phyloP scores from a whole-genome alignment of 2,113 vertebrate species.

The Anhinga rufa region DNA sequence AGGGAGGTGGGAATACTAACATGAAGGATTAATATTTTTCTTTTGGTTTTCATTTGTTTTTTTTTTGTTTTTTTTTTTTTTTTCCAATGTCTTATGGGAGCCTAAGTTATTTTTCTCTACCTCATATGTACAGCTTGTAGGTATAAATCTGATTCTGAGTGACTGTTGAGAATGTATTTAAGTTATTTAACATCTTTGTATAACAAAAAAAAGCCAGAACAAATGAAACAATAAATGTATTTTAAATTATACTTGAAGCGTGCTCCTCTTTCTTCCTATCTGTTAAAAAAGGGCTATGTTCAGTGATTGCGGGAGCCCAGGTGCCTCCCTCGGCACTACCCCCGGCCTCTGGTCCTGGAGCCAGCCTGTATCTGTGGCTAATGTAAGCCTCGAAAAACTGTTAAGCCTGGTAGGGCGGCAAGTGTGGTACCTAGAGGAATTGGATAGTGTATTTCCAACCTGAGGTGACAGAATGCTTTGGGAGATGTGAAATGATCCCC shows the following conservation, averaged over 20 bases:
- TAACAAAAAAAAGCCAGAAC: constrained; percentile 90
- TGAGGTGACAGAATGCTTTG: not conserved
- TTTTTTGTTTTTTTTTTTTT: too few relatives aligned
- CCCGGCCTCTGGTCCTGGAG: not conserved
- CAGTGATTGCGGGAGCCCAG: not conserved
- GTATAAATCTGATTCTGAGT: constrained; percentile 96
- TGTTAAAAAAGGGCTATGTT: not conserved
- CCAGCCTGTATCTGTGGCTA: not conserved
- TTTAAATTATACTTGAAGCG: constrained; percentile 85
- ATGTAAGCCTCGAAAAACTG: not conserved
- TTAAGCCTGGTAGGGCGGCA: not conserved
- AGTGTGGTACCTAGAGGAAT: not conserved
- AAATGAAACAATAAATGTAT: constrained; percentile 98
- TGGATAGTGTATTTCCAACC: not conserved
- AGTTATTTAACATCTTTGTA: constrained; percentile 99
- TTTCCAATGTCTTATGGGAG: constrained; percentile 88
- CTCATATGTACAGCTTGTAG: constrained; percentile 99
- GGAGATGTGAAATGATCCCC: not conserved
- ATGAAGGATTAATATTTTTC: constrained; percentile 77
- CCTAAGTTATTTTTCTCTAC: constrained; percentile 98
- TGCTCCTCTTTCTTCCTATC: not conserved
- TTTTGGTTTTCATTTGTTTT: not conserved
- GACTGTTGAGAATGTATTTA: constrained; percentile 99
- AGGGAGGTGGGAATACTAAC: constrained; percentile 71
- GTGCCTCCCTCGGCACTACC: not conserved